Base-by-base conservation (phyloP, 2,797 vertebrate genomes). In the Discoglossus pictus region DNA sequence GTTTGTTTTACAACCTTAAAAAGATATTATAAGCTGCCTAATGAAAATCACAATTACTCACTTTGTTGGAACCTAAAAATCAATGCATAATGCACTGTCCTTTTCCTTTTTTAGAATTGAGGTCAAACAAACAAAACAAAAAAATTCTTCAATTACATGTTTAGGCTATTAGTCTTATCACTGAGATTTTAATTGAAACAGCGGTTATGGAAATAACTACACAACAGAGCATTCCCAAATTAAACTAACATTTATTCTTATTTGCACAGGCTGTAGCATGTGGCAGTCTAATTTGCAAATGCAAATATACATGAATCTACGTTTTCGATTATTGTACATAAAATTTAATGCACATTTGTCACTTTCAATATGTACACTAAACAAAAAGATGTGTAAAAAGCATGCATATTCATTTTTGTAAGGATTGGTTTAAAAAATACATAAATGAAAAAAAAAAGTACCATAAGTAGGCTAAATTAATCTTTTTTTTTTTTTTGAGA, bases 1-100 rank as follows among this genome's bases (percentile, higher is more conserved):
- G 40, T 68, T 68, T 60, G 55, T 60, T 68, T 68, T 60, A 24
- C 17, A 42, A 47, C 40, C 54, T 2, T 17, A 68, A 52, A 68
- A 68, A 68, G 65, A 68, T 68, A 68, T 68, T 60, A 68, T 43
- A 51, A 27, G 21, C 2, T 15, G 13, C 51, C 52, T 25, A 40
- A 43, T 40, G n/a, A 51, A 62, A 36, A 34, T 23, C n/a, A 21
- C 10, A 25, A 35, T 46, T 47, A 36, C 15, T 38, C 23, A 27
- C 18, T 38, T n/a, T 21, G 42, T 18, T 35, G 4, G 63, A 56
- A 35, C 50, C n/a, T n/a, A n/a, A n/a, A n/a, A n/a, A n/a, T n/a
- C n/a, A n/a, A n/a, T n/a, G n/a, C n/a, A n/a, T n/a, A n/a, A n/a
- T n/a, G n/a, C n/a, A n/a, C n/a, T n/a, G n/a, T n/a, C n/a, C n/a